A percentile compares a stretch with the other conserved stretches of the same genome.
Evolutionary conservation across 2,888 invertebrate species (phyloP).

Genomic region (Neocrepidodera transversa): DNA sequence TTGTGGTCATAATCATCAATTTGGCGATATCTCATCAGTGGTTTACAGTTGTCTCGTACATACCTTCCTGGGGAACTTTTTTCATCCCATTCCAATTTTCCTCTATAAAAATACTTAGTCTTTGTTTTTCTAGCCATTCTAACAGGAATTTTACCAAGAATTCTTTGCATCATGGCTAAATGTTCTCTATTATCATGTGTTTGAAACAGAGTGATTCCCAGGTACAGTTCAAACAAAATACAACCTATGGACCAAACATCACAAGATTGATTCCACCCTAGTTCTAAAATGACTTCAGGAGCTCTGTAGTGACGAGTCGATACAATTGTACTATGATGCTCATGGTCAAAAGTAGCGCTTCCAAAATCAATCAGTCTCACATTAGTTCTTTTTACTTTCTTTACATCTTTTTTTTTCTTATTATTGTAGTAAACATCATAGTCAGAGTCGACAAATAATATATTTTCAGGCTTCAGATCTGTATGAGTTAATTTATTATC

Average conservation of each 20-base stretch:
- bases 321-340: constrained; percentile 99
- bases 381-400: constrained; percentile 89
- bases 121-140: constrained; percentile 89
- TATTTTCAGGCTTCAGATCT: constrained; percentile 99
- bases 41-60: constrained; percentile 97
- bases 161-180: constrained; percentile 99
- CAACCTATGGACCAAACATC: constrained; percentile 99
- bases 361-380: constrained; percentile 99
- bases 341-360: constrained; percentile 99
- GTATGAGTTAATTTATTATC: constrained; percentile 98
- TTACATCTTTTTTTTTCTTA: constrained; percentile 86
- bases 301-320: constrained; percentile 98
- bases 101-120: constrained; percentile 98
- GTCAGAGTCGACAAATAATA: constrained; percentile 95
- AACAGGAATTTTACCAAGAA: constrained; percentile 94
- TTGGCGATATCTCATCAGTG: constrained; percentile 86
- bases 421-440: constrained; percentile 78
- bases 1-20: constrained; percentile 89
- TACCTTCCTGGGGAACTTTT: constrained; percentile 96
- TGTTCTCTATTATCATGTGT: constrained; percentile 99
- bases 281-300: constrained; percentile 97
- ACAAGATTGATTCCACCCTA: constrained; percentile 99
- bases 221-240: constrained; percentile 98
- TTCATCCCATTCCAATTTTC: constrained; percentile 97
- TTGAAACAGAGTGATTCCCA: constrained; percentile 98